Conservation (phyloP, 1,140 invertebrate species). For the Parasteatoda tepidariorum region DNA sequence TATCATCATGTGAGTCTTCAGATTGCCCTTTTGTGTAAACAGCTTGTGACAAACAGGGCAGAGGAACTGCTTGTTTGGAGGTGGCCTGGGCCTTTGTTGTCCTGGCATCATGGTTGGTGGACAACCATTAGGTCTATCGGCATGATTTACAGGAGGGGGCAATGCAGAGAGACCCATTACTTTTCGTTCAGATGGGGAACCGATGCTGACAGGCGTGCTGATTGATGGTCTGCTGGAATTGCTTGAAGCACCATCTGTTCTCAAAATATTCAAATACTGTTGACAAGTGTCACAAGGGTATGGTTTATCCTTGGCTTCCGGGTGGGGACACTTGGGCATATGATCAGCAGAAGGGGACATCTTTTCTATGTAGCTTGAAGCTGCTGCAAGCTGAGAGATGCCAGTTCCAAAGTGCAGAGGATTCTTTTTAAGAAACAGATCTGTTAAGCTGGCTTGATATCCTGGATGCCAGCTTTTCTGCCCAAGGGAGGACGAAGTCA, state of each 20-base stretch:
- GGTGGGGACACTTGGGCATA: constrained; percentile 61
- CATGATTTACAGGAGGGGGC: constrained; percentile 29
- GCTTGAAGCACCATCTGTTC: constrained; percentile 60
- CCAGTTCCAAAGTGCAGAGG: constrained; percentile 61
- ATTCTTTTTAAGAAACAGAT: constrained; percentile 64
- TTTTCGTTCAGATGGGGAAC: constrained; percentile 55
- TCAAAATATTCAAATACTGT: constrained; percentile 60
- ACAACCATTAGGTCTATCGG: constrained; percentile 40
- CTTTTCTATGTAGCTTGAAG: constrained; percentile 64
- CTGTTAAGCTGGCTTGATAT: constrained; percentile 63
- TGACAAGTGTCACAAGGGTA: constrained; percentile 63
- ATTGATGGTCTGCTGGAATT: constrained; percentile 48
- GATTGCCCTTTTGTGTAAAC: constrained; percentile 66
- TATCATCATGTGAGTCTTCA: constrained; percentile 74
- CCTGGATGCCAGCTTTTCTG: constrained; percentile 62
- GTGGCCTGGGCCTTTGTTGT: constrained; percentile 55
- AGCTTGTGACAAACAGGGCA: constrained; percentile 64
- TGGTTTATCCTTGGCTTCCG: constrained; percentile 61
- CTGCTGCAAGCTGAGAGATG: constrained; percentile 64
- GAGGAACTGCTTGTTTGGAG: constrained; percentile 64
- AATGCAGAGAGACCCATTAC: constrained; percentile 45
- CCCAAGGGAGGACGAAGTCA: constrained; percentile 56
- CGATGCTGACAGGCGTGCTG: constrained; percentile 50
- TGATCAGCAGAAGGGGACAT: constrained; percentile 61
- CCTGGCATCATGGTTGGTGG: constrained; percentile 22